Evolutionary conservation across 2,888 invertebrate genomes (phyloP).

Genomic region (Abrostola triplasia): DNA sequence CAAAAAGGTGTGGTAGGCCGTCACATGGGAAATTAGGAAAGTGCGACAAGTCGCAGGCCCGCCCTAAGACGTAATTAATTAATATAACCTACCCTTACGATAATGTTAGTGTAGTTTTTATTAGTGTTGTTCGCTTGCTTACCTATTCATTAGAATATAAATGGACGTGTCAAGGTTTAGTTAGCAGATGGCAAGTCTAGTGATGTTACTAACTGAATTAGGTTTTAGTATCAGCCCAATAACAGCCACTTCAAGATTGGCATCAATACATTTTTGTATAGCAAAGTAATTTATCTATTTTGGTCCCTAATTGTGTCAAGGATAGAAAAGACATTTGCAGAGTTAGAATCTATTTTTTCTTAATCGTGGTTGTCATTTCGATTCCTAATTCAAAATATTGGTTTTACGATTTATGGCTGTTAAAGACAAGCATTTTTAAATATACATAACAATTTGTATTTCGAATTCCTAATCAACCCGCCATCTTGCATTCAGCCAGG

Average conservation of each 20-base stretch:
- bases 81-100: slow-evolving; percentile 61
- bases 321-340: too few species aligned
- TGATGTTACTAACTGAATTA: background rate
- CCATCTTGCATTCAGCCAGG: background rate
- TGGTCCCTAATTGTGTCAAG: too few species aligned
- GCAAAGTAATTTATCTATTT: too few species aligned
- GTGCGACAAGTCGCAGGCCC: slow-evolving; percentile 73
- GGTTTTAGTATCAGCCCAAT: too few species aligned
- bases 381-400: too few species aligned
- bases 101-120: slow-evolving; percentile 29
- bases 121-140: slow-evolving; percentile 1
- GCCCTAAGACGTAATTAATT: slow-evolving; percentile 86
- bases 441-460: background rate
- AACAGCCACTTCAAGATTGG: background rate
- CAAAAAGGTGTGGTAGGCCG: slow-evolving; percentile 79
- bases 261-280: background rate
- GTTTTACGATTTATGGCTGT: too few species aligned
- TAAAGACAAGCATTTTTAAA: too few species aligned
- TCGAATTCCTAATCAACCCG: background rate
- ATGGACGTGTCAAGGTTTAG: background rate
- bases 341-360: background rate
- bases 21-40: slow-evolving; percentile 84
- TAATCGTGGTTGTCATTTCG: background rate
- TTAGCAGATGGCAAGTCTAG: background rate
- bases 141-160: slow-evolving; percentile 6